Percentiles rank a stretch among this genome's conserved stretches.
phyloP scores from a whole-genome alignment of 2,113 vertebrate species.

The Malurus alboscapulatus region DNA sequence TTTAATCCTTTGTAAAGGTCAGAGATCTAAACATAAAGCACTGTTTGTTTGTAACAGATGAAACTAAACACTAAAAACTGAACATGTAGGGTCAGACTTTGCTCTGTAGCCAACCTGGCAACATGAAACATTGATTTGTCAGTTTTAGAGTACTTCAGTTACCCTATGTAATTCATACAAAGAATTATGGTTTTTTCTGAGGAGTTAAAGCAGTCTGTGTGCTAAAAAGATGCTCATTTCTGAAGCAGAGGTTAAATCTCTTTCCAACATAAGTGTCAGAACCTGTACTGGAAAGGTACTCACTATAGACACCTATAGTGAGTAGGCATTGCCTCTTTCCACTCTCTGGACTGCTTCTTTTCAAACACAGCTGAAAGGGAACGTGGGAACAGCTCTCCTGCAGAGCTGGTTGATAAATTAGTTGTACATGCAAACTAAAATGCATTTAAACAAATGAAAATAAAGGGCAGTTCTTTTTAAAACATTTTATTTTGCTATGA shows the following conservation, averaged over 20 bases:
- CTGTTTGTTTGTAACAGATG: neutral
- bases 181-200: neutral
- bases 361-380: neutral
- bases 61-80: neutral
- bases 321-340: neutral
- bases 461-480: neutral
- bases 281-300: neutral
- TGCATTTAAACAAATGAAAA: neutral
- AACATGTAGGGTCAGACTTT: neutral
- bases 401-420: neutral
- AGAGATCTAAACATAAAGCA: neutral
- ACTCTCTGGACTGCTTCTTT: neutral
- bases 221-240: neutral
- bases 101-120: neutral
- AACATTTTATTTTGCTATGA: neutral
- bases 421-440: neutral
- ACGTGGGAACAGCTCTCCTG: neutral
- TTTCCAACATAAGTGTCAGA: neutral
- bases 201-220: neutral
- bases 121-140: neutral
- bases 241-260: neutral
- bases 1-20: conserved; percentile 2
- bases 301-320: neutral
- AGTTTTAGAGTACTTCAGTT: neutral
- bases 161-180: neutral